Base-by-base conservation (phyloP, 2,797 vertebrate genomes). In the Halcyon smyrnensis region DNA sequence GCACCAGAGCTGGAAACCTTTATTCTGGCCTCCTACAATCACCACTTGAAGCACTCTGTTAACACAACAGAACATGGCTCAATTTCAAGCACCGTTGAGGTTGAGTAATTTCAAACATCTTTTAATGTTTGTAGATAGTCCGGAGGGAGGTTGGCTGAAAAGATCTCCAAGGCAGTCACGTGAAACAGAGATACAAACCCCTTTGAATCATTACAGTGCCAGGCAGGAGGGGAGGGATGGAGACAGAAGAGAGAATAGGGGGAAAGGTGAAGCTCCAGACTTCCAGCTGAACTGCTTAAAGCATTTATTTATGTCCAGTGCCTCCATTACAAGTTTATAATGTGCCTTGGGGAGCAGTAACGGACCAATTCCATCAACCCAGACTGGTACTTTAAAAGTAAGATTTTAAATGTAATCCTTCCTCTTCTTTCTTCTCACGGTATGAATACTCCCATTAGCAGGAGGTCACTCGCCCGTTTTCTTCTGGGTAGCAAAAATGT, bases 21-120 rank as follows among this genome's bases (percentile, higher is more conserved):
- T 90, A 76, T 79, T 70, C 56, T 2, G 17, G 70, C 71, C 78
- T 89, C 75, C 78, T 79, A 63, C 86, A 64, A 70, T 70, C 90
- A 87, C n/a, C 92, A 82, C 88, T 89, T 41, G 51, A 89, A 96
- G 75, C 63, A 48, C 63, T 91, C 46, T 87, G 94, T 95, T 96
- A 90, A 96, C 92, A 94, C 84, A 87, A 92, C n/a, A 79, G 65
- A 95, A 87, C 81, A 45, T 74, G 95, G 95, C 93, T 95, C 95
- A 74, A 89, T 96, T 96, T 96, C 96, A 96, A 97, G 90, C 78
- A 74, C 75, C 0, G 68, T 12, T 60, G 92, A 93, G 95, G 95
- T 6, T 82, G 95, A 95, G 90, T 94, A 92, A 93, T 97, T 97
- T 96, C 93, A 97, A 95, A 87, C 71, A 94, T 93, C 94, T 96